A percentile compares a stretch with the other conserved stretches of the same genome.
Conservation (phyloP, 2,888 invertebrate genomes). For the Cephus sareptanus region DNA sequence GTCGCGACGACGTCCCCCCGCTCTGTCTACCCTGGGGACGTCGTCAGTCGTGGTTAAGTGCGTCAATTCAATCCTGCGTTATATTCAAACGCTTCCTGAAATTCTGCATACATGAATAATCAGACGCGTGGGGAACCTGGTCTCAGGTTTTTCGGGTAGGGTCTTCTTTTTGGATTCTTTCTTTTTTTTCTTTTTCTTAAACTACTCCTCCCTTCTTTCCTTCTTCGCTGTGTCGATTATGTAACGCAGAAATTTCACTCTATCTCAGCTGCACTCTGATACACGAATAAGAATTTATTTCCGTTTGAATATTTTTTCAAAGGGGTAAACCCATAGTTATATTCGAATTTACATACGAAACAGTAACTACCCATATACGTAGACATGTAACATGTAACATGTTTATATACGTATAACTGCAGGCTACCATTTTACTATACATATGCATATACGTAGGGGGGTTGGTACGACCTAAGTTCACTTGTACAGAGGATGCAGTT, state of each 20-base stretch:
- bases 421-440: too few species aligned
- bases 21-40: constrained; percentile 10
- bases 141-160: neutral
- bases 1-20: neutral
- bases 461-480: constrained; percentile 1
- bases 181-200: neutral
- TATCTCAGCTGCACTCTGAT: too few species aligned
- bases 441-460: neutral
- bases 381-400: too few species aligned
- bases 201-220: neutral
- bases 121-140: neutral
- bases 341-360: too few species aligned
- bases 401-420: too few species aligned
- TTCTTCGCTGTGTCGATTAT: neutral
- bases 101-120: constrained; percentile 40
- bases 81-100: constrained; percentile 40
- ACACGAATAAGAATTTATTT: too few species aligned
- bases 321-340: too few species aligned
- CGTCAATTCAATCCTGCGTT: constrained; percentile 33
- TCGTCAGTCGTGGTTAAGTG: constrained; percentile 18
- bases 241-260: too few species aligned
- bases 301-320: too few species aligned
- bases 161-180: constrained; percentile 1
- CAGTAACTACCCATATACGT: too few species aligned
- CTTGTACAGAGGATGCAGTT: constrained; percentile 59